phyloP scores from a whole-genome alignment of 2,888 invertebrate genomes.

The Cryptocephalus primarius region DNA sequence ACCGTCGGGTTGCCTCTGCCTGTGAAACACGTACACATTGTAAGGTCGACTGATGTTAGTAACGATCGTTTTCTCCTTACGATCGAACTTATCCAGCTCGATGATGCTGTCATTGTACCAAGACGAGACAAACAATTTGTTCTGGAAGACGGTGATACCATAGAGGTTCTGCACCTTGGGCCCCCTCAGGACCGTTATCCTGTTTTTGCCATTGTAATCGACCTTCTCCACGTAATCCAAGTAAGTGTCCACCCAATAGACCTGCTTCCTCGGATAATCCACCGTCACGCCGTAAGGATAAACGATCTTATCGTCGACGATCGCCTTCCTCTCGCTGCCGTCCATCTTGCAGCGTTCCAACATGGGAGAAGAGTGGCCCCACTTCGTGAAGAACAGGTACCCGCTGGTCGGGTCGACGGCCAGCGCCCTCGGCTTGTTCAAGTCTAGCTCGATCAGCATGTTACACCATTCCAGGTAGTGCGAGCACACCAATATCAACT shows the following conservation, averaged over 20 bases:
- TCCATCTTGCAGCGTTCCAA: slow-evolving; percentile 55
- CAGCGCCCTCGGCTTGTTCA: slow-evolving; percentile 54
- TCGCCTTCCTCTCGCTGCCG: slow-evolving; percentile 47
- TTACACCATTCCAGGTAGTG: slow-evolving; percentile 52
- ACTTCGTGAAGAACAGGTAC: slow-evolving; percentile 66
- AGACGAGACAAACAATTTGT: slow-evolving; percentile 59
- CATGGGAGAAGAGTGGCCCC: slow-evolving; percentile 53
- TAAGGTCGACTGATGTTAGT: slow-evolving; percentile 48
- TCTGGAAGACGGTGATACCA: slow-evolving; percentile 63
- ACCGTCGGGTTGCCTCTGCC: slow-evolving; percentile 66
- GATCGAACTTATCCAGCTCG: slow-evolving; percentile 47
- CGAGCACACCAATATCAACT: slow-evolving; percentile 26
- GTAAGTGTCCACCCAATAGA: slow-evolving; percentile 76
- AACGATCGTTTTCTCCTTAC: slow-evolving; percentile 25
- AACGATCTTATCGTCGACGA: slow-evolving; percentile 60
- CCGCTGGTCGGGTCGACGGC: slow-evolving; percentile 70
- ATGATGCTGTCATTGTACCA: slow-evolving; percentile 57
- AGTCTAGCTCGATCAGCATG: slow-evolving; percentile 54
- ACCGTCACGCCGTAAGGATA: slow-evolving; percentile 65
- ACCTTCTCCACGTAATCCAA: slow-evolving; percentile 68
- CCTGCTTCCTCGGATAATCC: slow-evolving; percentile 57
- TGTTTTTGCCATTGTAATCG: slow-evolving; percentile 61
- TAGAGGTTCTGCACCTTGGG: slow-evolving; percentile 53
- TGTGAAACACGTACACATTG: slow-evolving; percentile 62
- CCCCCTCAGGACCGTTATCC: slow-evolving; percentile 46